These are phyloP conservation scores for Priocnemis perturbator DNA, from an alignment of 2,888 invertebrate species.

Conservation along the genomic window DNA sequence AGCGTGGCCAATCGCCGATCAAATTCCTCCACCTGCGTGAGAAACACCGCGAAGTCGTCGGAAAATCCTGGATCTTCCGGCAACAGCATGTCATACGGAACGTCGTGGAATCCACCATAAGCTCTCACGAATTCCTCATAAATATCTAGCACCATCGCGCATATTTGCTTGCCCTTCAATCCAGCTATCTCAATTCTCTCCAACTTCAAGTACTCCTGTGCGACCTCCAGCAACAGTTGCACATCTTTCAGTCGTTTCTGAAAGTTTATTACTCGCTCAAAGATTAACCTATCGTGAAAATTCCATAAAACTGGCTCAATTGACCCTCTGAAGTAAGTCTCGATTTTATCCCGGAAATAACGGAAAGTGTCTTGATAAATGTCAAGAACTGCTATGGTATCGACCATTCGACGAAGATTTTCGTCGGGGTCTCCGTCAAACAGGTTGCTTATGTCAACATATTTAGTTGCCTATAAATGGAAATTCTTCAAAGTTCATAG, in stretches of 20 bases:
- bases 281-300: conserved; percentile 84
- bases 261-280: conserved; percentile 82
- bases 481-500: background rate
- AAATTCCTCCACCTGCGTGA: conserved; percentile 77
- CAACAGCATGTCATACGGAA: conserved; percentile 86
- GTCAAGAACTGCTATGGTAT: conserved; percentile 76
- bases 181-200: conserved; percentile 91
- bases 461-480: conserved; percentile 78
- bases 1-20: conserved; percentile 88
- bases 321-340: conserved; percentile 77
- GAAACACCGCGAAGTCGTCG: conserved; percentile 76
- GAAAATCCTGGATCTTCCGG: conserved; percentile 83
- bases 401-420: conserved; percentile 79
- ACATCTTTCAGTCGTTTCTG: conserved; percentile 81
- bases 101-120: conserved; percentile 65
- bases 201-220: conserved; percentile 88
- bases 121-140: conserved; percentile 67
- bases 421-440: conserved; percentile 93
- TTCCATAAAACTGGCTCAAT: conserved; percentile 82
- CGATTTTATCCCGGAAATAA: conserved; percentile 77
- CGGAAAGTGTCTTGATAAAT: conserved; percentile 78
- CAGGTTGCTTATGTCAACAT: conserved; percentile 86
- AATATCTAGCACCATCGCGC: conserved; percentile 76
- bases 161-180: conserved; percentile 80
- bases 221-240: conserved; percentile 84